phyloP scores from a whole-genome alignment of 2,113 vertebrate species.

The Poeciliopsis occidentalis region DNA sequence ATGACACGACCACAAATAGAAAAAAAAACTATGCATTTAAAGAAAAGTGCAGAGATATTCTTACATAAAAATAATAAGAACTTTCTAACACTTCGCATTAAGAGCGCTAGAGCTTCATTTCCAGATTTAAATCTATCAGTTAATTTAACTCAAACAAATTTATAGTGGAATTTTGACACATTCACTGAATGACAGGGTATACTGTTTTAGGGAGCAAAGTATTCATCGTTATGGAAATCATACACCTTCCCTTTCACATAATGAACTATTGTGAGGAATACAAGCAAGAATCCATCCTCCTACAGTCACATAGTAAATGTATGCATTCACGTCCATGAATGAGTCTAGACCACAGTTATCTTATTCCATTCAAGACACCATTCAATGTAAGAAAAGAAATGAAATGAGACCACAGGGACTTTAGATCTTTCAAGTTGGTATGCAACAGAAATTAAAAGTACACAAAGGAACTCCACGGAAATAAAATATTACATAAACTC shows the following conservation, averaged over 20 bases:
- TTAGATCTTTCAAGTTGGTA: slow-evolving; percentile 50
- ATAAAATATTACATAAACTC: slow-evolving; percentile 40
- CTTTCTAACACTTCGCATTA: slow-evolving; percentile 46
- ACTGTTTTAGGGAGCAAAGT: slow-evolving; percentile 32
- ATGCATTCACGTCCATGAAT: slow-evolving; percentile 65
- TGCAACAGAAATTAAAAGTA: slow-evolving; percentile 40
- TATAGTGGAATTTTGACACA: slow-evolving; percentile 60
- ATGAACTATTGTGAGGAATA: slow-evolving; percentile 48
- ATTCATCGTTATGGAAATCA: slow-evolving; percentile 63
- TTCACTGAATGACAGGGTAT: slow-evolving; percentile 47
- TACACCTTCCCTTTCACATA: slow-evolving; percentile 35
- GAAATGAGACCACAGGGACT: slow-evolving; percentile 67
- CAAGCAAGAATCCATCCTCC: slow-evolving; percentile 29
- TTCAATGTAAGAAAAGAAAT: slow-evolving; percentile 65
- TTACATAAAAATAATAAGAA: not conserved
- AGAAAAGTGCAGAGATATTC: too few species aligned
- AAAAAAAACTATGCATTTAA: too few species aligned
- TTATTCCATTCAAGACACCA: slow-evolving; percentile 65
- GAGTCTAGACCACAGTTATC: slow-evolving; percentile 61
- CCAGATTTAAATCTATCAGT: slow-evolving; percentile 43
- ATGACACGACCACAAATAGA: too few species aligned
- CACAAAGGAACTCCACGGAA: slow-evolving; percentile 43
- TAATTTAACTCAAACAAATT: slow-evolving; percentile 47
- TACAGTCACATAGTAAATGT: slow-evolving; percentile 41
- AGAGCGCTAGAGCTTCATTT: slow-evolving; percentile 49